Percentiles rank a stretch among this genome's conserved stretches.
Conservation (phyloP, 2,113 vertebrate genomes). For the Lanius ludovicianus region DNA sequence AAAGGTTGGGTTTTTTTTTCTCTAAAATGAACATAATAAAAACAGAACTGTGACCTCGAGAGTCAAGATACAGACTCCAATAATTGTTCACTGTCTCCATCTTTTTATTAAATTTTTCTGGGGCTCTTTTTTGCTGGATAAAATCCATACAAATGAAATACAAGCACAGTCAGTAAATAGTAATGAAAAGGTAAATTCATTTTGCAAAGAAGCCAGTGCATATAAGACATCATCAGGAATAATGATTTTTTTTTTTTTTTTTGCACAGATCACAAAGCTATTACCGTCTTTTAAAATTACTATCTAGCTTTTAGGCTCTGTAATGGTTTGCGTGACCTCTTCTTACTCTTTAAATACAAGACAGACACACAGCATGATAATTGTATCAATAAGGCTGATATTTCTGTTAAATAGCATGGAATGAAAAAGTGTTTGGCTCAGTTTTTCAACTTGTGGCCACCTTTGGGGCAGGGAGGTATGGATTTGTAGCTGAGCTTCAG, state of each 20-base stretch:
- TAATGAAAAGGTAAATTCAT: conserved; percentile 79
- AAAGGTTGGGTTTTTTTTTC: neutral
- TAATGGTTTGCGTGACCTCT: conserved; percentile 34
- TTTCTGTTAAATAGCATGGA: neutral
- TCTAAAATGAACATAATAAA: conserved; percentile 58
- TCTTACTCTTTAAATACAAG: conserved; percentile 52
- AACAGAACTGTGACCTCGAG: conserved; percentile 56
- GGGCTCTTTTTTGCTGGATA: conserved; percentile 58
- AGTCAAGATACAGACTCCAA: conserved; percentile 65
- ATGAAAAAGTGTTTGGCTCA: neutral
- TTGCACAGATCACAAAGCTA: conserved; percentile 55
- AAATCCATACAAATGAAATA: conserved; percentile 83
- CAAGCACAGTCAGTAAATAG: conserved; percentile 76
- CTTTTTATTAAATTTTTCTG: conserved; percentile 75
- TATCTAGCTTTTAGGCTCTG: conserved; percentile 61
- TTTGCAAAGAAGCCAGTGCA: conserved; percentile 68
- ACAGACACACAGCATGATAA: neutral
- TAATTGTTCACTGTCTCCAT: conserved; percentile 68
- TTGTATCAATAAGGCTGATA: neutral
- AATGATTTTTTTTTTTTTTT: conserved; percentile 40
- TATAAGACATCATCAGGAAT: conserved; percentile 73
- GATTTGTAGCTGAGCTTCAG: neutral
- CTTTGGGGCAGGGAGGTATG: neutral
- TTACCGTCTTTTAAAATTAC: conserved; percentile 69
- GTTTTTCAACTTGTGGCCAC: neutral